Evolutionary conservation across 2,797 vertebrate genomes (phyloP), one percentile per base, ranked within the genome.

Genomic region (Sebastes trivittatus): DNA sequence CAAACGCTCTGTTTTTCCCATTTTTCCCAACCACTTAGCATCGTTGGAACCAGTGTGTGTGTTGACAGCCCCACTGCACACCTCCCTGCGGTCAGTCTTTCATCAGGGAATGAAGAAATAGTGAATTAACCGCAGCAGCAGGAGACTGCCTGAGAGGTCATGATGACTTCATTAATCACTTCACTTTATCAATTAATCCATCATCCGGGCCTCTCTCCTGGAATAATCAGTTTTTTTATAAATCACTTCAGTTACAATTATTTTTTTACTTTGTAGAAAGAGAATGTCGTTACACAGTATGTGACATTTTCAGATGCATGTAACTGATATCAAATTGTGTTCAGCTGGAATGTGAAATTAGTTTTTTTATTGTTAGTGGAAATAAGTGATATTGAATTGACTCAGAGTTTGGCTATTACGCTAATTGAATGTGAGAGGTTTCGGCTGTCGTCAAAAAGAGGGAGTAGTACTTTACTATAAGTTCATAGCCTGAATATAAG

Each of bases 121-220:
- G 52, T 72, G 59, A 32, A 27, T 85, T 77, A 79, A 88, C 78
- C 72, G 32, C 36, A 69, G 80, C 38, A 72, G 78, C 38, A 73
- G 77, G 32, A 72, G 52, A 62, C 66, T 52, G 63, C 29, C 49
- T 59, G 59, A 61, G 59, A 73, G 34, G 42, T 69, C 5, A 23
- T 20, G 20, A 42, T 75, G 52, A 81, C 70, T 78, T 86, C 59
- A 63, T 59, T 72, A 75, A 87, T 83, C 60, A 67, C 61, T 38
- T 34, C 14, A 66, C 42, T 49, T 73, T 69, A 63, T 88, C 81
- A 78, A 70, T 78, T 25, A 76, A 67, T 78, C 71, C 59, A 8
- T 27, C 23, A 14, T 61, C 16, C 52, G 20, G 5, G 20, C 25
- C 27, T 16, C 16, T 56, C 23, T 49, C n/a, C 67, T 2, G 3